Percentiles rank a stretch among this genome's conserved stretches.
Evolutionary conservation across 2,113 vertebrate species (phyloP).

Genomic region (Dinomys branickii): DNA sequence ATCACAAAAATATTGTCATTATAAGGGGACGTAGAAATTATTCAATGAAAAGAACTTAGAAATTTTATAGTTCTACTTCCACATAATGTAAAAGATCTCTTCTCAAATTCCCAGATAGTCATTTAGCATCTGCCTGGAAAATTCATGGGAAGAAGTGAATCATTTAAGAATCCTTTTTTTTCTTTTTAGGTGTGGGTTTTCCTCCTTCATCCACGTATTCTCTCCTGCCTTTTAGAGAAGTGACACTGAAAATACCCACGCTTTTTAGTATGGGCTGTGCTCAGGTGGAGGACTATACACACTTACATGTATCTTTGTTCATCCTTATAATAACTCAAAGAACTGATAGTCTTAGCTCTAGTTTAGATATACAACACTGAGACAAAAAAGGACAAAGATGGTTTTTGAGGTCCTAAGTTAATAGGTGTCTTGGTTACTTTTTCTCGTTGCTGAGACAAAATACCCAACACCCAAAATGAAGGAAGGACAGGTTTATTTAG

Average conservation of each 20-base stretch:
- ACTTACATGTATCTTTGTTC: neutral
- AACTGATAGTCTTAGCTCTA: neutral
- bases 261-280: neutral
- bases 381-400: neutral
- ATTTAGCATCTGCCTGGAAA: neutral
- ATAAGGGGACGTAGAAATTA: neutral
- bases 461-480: no score
- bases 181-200: neutral
- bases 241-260: neutral
- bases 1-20: neutral
- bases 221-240: neutral
- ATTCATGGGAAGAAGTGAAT: neutral
- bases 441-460: no score
- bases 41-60: neutral
- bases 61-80: neutral
- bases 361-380: slow-evolving; percentile 25
- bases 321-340: neutral
- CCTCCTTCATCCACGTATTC: neutral
- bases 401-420: slow-evolving; percentile 40
- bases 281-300: neutral
- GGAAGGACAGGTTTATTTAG: no score
- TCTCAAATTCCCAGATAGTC: neutral
- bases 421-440: no score
- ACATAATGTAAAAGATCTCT: neutral
- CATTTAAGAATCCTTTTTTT: neutral